Percentiles rank a stretch among this genome's conserved stretches.
These are phyloP conservation scores for Alentia gelatinosa DNA, from an alignment of 2,888 invertebrate genomes.

Conservation along the genomic window DNA sequence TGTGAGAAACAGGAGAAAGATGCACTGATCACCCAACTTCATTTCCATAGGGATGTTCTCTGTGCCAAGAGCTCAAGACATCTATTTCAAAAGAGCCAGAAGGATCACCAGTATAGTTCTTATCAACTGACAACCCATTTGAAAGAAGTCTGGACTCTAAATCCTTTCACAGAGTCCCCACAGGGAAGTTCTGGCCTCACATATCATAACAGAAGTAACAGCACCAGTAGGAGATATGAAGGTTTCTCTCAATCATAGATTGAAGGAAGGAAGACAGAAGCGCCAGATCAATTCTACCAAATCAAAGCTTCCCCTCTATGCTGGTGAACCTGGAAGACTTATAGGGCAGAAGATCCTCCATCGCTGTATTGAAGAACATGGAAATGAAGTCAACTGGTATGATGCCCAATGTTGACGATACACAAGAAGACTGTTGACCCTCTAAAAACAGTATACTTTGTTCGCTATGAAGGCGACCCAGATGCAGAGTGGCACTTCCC, in stretches of 20 bases:
- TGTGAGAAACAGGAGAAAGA: not conserved
- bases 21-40: not conserved
- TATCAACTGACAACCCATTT: not conserved
- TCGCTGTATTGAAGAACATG: not conserved
- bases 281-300: not conserved
- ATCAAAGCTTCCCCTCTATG: not conserved
- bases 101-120: not conserved
- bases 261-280: not conserved
- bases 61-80: not conserved
- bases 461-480: not conserved
- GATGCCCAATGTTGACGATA: too few species aligned
- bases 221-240: not conserved
- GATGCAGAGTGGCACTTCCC: not conserved
- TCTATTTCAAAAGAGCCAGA: not conserved
- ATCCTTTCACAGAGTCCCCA: not conserved
- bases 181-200: not conserved
- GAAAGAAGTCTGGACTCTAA: not conserved
- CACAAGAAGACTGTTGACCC: too few species aligned
- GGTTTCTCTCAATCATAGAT: not conserved
- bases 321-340: not conserved
- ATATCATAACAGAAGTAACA: not conserved
- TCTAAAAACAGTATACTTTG: not conserved
- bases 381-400: too few species aligned
- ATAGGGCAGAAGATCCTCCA: not conserved
- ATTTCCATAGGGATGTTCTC: not conserved